A percentile compares a stretch with the other conserved stretches of the same genome.
Evolutionary conservation across 1,140 invertebrate species (phyloP).

Genomic region (Achatina immaculata): DNA sequence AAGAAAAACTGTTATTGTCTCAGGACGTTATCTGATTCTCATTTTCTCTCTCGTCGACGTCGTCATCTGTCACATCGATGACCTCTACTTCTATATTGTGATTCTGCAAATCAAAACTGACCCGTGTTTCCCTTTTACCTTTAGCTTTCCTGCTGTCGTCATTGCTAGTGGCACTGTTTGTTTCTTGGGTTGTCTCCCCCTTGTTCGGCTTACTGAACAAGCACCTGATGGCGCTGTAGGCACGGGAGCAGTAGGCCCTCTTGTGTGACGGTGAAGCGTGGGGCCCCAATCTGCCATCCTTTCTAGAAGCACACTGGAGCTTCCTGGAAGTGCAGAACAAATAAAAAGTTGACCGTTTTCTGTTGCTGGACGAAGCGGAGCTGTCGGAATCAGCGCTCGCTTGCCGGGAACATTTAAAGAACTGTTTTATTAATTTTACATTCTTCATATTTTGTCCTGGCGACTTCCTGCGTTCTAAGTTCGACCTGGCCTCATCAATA

Average conservation of each 20-base stretch:
- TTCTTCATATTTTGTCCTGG: neutral
- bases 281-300: too few relatives aligned
- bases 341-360: conserved; percentile 8
- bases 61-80: neutral
- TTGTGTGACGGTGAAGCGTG: neutral
- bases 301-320: neutral
- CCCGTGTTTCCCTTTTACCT: neutral
- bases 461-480: neutral
- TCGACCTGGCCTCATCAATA: neutral
- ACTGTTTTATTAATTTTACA: neutral
- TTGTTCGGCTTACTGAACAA: conserved; percentile 46
- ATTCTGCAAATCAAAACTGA: neutral
- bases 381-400: conserved; percentile 10
- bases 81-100: neutral
- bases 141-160: conserved; percentile 20
- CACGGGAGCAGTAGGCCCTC: conserved; percentile 46
- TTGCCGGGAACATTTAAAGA: conserved; percentile 16
- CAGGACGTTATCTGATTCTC: neutral
- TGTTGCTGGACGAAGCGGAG: conserved; percentile 1
- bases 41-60: neutral
- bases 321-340: conserved; percentile 19
- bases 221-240: conserved; percentile 54
- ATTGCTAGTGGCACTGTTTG: conserved; percentile 41
- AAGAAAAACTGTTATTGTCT: neutral
- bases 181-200: conserved; percentile 35